Percentiles rank a stretch among this genome's conserved stretches.
phyloP scores from a whole-genome alignment of 2,797 vertebrate genomes.

The Eulemur mongoz region DNA sequence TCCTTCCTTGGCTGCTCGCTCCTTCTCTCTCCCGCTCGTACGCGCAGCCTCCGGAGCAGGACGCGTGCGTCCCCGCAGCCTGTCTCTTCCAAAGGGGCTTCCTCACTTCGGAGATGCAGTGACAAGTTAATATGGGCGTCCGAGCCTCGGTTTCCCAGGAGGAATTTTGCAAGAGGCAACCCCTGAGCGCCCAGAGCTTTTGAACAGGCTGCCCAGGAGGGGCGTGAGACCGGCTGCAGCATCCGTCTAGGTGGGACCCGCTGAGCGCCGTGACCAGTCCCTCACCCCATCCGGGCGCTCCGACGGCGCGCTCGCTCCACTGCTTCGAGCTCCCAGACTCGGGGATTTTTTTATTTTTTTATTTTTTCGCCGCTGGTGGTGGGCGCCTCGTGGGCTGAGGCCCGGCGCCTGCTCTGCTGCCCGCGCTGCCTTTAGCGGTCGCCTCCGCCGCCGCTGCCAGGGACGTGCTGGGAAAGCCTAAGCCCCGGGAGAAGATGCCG shows the following conservation, averaged over 20 bases:
- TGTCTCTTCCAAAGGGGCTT: constrained; percentile 59
- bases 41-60: constrained; percentile 35
- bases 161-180: constrained; percentile 74
- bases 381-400: constrained; percentile 76
- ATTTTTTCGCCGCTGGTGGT: constrained; percentile 69
- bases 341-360: neutral
- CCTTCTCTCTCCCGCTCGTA: neutral
- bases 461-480: constrained; percentile 86
- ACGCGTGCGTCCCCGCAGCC: constrained; percentile 78
- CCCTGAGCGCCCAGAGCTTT: constrained; percentile 71
- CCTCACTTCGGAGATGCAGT: constrained; percentile 79
- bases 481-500: constrained; percentile 93
- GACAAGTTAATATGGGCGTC: constrained; percentile 84
- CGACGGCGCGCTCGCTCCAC: neutral
- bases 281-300: neutral
- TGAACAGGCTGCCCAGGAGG: constrained; percentile 50
- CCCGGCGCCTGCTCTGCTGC: constrained; percentile 80
- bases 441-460: constrained; percentile 83
- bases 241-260: constrained; percentile 49
- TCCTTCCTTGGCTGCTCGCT: neutral
- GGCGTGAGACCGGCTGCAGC: constrained; percentile 63
- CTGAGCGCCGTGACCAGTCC: neutral
- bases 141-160: constrained; percentile 71
- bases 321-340: neutral
- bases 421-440: constrained; percentile 80